Evolutionary conservation across 2,888 invertebrate genomes (phyloP), one percentile per base, ranked within the genome.

Genomic region (Imbricaverruca yamaguchii): DNA sequence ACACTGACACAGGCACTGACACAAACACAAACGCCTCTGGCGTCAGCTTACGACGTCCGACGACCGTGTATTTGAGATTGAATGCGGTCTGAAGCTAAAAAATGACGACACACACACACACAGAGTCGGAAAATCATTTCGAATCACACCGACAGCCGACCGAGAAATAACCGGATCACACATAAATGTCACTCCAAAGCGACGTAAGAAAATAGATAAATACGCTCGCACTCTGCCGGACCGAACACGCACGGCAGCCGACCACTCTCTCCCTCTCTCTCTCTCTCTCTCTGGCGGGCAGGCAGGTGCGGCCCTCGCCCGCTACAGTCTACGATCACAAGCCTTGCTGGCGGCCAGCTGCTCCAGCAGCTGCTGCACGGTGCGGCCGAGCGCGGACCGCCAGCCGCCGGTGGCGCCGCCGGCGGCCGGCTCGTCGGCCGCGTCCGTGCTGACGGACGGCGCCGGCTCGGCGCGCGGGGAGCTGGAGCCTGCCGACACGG

Each of bases 161-260:
- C 23, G 65, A 23, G 25, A 74, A 74, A 74, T 23, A 74, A 74
- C 69, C 74, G 74, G 53, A 74, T 74, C 74, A 74, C 74, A 74
- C 74, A 74, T 74, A 74, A 74, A 74, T 74, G 74, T 74, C 74
- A 53, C 53, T 53, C 74, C 74, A 74, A 74, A 74, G 74, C 74
- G 74, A 74, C 74, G 74, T 74, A 74, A 74, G 74, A 74, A 74
- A 74, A 74, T 74, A 74, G 74, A 74, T 74, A 74, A 69, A 74
- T 74, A 74, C 74, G 13, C 25, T 25, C 18, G 61, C 61, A 21
- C 18, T 8, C 61, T 15, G 61, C 1, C 61, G 61, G 61, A 1
- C 61, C 18, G 61, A 18, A 15, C 18, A 21, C 15, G 61, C 61
- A 21, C 61, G 18, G 18, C 15, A 7, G 59, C 59, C 39, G 39